Evolutionary conservation across 1,140 invertebrate genomes (phyloP), one percentile per base, ranked within the genome.

Genomic region (Cephus cinctus): DNA sequence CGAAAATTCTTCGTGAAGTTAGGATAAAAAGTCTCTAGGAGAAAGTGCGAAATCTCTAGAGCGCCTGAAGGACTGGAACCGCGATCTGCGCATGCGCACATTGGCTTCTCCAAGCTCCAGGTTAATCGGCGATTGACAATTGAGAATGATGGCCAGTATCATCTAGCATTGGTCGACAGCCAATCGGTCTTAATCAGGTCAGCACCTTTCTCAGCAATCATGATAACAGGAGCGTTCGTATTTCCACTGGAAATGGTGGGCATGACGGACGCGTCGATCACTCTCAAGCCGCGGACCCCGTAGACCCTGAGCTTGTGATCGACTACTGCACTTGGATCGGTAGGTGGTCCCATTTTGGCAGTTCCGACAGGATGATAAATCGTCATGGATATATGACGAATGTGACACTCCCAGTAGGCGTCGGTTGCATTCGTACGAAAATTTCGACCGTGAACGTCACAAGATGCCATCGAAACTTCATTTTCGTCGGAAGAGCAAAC

Each of bases 161-260:
- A n/a, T 45, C 25, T 49, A 15, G 15, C 48, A 11, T 8, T 15
- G 69, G 40, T 50, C 44, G 63, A 54, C 11, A 83, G 62, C 86
- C 86, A 89, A 65, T 87, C 85, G 57, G 82, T 78, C 70, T 89
- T 89, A 43, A 93, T 88, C 55, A 93, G 70, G 75, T 93, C 90
- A 0, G 89, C 80, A 2, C 86, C 90, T 70, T 90, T 92, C 63
- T 94, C 91, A 1, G 80, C 91, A 21, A 94, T 90, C 90, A 92
- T 92, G 30, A 93, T 89, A 4, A 83, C 81, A 2, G 91, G 87
- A 0, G 89, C 90, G 71, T 92, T 92, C 0, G 90, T 92, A 59
- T 93, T 92, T 2, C 90, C 90, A 53, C 83, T 65, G 4, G 79
- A 78, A 44, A 94, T 90, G 0, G 85, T 88, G 0, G 55, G 55